These are phyloP conservation scores for Pocota personata DNA, from an alignment of 2,888 invertebrate genomes.

Conservation along the genomic window DNA sequence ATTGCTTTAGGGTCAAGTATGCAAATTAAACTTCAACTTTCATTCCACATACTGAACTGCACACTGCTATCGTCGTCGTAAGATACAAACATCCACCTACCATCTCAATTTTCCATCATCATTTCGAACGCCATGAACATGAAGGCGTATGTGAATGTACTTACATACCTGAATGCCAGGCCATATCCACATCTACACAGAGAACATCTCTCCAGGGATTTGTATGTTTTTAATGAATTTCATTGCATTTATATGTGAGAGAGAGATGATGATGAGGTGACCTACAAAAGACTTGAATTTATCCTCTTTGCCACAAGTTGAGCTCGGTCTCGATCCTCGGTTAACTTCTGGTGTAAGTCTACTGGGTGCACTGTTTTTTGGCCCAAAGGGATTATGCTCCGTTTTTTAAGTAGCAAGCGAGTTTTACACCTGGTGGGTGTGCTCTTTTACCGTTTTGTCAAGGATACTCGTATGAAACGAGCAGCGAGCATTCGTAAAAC, in stretches of 20 bases:
- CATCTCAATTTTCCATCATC: slow-evolving; percentile 33
- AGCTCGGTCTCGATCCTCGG: slow-evolving; percentile 50
- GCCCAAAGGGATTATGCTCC: slow-evolving; percentile 35
- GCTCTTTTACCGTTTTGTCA: neutral
- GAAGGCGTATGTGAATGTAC: neutral
- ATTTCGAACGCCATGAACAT: slow-evolving; percentile 21
- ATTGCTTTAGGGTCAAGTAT: slow-evolving; percentile 74
- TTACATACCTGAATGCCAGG: slow-evolving; percentile 18
- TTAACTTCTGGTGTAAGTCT: slow-evolving; percentile 64
- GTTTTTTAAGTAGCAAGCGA: slow-evolving; percentile 22
- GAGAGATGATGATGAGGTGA: slow-evolving; percentile 12
- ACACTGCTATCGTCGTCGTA: neutral
- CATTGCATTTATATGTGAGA: slow-evolving; percentile 48
- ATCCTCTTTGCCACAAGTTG: slow-evolving; percentile 52
- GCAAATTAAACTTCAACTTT: slow-evolving; percentile 75
- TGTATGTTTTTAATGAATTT: slow-evolving; percentile 66
- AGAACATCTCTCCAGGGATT: slow-evolving; percentile 36
- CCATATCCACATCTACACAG: slow-evolving; percentile 2
- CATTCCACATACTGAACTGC: slow-evolving; percentile 34
- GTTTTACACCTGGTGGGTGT: slow-evolving; percentile 16
- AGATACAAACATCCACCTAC: slow-evolving; percentile 31
- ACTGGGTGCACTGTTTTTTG: slow-evolving; percentile 20
- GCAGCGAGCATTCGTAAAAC: slow-evolving; percentile 45
- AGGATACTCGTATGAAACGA: slow-evolving; percentile 3
- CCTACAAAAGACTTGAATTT: slow-evolving; percentile 55